Evolutionary conservation across 2,888 invertebrate species (phyloP).

Genomic region (Harpalus rubripes): DNA sequence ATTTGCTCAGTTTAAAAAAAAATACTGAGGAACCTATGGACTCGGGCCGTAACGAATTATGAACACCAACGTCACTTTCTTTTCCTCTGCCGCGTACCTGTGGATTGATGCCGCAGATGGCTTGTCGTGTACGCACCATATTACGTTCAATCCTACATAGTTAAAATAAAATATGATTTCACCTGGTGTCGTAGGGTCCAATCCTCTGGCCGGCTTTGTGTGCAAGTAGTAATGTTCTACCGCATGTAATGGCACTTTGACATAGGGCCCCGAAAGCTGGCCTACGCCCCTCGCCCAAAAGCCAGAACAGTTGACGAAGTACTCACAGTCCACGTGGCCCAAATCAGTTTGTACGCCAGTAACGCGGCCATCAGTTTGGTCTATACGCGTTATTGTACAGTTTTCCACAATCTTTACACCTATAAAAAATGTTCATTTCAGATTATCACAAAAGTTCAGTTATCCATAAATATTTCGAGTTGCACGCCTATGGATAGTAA

Average conservation of each 20-base stretch:
- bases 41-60: no score
- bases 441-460: no score
- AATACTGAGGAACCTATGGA: no score
- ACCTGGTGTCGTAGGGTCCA: constrained; percentile 92
- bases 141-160: no score
- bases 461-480: no score
- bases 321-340: constrained; percentile 90
- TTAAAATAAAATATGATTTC: constrained; percentile 68
- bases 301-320: constrained; percentile 97
- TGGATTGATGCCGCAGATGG: no score
- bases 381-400: constrained; percentile 85
- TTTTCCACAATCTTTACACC: constrained; percentile 90
- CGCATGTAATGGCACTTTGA: constrained; percentile 93
- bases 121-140: no score
- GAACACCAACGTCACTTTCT: no score
- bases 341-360: constrained; percentile 87
- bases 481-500: no score
- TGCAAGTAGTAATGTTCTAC: constrained; percentile 96
- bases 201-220: constrained; percentile 88
- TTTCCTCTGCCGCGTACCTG: no score
- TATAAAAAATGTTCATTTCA: constrained; percentile 72
- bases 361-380: constrained; percentile 84
- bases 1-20: no score
- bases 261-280: constrained; percentile 89
- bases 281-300: constrained; percentile 97